Base-by-base conservation (phyloP, 2,797 vertebrate genomes). In the Bufotes viridis region DNA sequence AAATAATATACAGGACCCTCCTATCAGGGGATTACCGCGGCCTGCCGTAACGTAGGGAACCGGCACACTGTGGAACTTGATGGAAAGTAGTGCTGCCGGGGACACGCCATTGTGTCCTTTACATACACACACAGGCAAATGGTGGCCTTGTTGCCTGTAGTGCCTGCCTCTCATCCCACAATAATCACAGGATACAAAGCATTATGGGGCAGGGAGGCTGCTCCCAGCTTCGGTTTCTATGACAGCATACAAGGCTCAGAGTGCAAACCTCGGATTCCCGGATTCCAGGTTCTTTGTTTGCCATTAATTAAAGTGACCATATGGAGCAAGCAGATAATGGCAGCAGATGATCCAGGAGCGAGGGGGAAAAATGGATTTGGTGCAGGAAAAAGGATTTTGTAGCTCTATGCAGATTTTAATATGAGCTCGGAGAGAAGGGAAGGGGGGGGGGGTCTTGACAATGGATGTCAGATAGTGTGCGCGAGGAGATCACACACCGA, bases 251-350 rank as follows among this genome's bases (percentile, higher is more conserved):
- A 88, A 91, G 88, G 90, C 84, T 85, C 84, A 85, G 88, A 89
- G 91, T 81, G 80, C 65, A 90, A 92, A 94, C 93, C 93, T 93
- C 92, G 92, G 93, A 93, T 94, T 95, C 92, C 92, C 89, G 90
- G 91, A 93, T 90, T 92, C 93, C 15, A 69, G 63, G 58, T 92
- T 92, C 94, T 94, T 96, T 96, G 95, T 96, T 94, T 94, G 92
- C 91, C 92, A 92, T 92, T 95, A 97, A 96, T 95, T 95, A 96
- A 94, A 94, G 89, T 93, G 91, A 92, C 94, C 95, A 95, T 95
- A 95, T 94, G 93, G 94, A 95, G 94, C 92, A 90, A 93, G 92
- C 92, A 92, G 93, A 93, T 92, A 94, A 93, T 92, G 92, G 92
- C 89, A 93, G 91, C 91, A 93, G 92, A 92, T 91, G 91, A 93